These are phyloP conservation scores for Corynorhinus townsendii DNA, from an alignment of 2,113 vertebrate genomes.

Conservation along the genomic window DNA sequence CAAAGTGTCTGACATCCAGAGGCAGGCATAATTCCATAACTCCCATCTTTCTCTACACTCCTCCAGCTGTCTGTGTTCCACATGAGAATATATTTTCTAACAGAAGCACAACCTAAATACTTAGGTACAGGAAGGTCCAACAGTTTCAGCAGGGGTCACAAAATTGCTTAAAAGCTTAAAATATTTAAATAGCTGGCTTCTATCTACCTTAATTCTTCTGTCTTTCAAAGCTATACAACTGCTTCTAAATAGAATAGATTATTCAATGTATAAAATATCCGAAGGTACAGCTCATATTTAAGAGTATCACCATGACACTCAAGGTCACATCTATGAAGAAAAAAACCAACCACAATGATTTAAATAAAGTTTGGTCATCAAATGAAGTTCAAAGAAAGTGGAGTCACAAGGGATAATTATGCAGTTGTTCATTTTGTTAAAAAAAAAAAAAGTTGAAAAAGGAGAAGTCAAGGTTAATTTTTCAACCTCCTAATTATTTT, in stretches of 20 bases:
- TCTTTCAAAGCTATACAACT: not conserved
- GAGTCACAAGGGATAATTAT: not conserved
- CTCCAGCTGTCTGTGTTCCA: not conserved
- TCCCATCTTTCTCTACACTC: not conserved
- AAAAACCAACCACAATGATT: not conserved
- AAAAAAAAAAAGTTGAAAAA: constrained; percentile 2
- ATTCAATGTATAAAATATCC: not conserved
- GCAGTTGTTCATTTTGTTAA: not conserved
- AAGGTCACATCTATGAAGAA: not conserved
- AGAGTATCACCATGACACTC: not conserved
- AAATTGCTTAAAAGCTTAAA: not conserved
- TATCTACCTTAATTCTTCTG: not conserved
- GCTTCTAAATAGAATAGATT: not conserved
- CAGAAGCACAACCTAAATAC: not conserved
- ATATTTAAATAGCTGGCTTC: not conserved
- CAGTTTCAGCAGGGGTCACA: not conserved
- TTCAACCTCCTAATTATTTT: not conserved
- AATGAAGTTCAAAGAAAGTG: not conserved
- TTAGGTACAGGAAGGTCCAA: not conserved
- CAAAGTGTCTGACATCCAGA: not conserved
- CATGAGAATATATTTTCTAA: not conserved
- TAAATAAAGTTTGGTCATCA: not conserved
- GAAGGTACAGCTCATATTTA: not conserved
- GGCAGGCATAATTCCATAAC: constrained; percentile 18
- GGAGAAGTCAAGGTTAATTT: not conserved